Evolutionary conservation across 2,888 invertebrate species (phyloP), one percentile per base, ranked within the genome.

Genomic region (Dicranocentrus wangi): DNA sequence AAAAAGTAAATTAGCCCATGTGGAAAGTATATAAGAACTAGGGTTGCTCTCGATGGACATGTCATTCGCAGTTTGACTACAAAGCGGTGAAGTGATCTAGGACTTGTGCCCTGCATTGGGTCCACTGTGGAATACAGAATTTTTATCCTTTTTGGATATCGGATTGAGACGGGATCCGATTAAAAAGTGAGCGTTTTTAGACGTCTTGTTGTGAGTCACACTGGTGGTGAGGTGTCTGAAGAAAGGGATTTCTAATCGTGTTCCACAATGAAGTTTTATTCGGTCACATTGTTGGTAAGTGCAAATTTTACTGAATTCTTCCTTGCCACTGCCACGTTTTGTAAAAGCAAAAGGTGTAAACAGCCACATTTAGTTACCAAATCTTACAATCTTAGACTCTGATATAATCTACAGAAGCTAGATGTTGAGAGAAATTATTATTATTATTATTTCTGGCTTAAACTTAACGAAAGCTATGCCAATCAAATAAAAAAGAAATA

Each of bases 201-300:
- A 32, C 28, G 32, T 32, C 32, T 32, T 32, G 32, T 28, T 13
- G 21, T 1, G 3, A 63, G 43, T 42, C 47, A 66, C 15, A 43
- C 2, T 2, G 21, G 32, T 17, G 28, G 69, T 7, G 23, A 32
- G 51, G 13, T 28, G 75, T 47, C 73, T 68, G 68, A 47, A 73
- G 28, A 55, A 78, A 60, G 25, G 61, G n/a, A n/a, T n/a, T n/a
- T 23, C 51, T 61, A 47, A 23, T 25, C 17, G 21, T 58, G 28
- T 71, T 70, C 70, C 53, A 70, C 47, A 70, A 83, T 83, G 82
- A 83, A 80, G 76, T 27, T 71, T 39, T 43, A 60, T n/a, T 55
- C 43, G 76, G 82, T 83, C 71, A 71, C 82, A 47, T 25, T 80
- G 80, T 61, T 69, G 82, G 82, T 83, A 76, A 83, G 82, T 79